Evolutionary conservation across 1,140 invertebrate species (phyloP).

Genomic region (Dolichoris vasculosae): DNA sequence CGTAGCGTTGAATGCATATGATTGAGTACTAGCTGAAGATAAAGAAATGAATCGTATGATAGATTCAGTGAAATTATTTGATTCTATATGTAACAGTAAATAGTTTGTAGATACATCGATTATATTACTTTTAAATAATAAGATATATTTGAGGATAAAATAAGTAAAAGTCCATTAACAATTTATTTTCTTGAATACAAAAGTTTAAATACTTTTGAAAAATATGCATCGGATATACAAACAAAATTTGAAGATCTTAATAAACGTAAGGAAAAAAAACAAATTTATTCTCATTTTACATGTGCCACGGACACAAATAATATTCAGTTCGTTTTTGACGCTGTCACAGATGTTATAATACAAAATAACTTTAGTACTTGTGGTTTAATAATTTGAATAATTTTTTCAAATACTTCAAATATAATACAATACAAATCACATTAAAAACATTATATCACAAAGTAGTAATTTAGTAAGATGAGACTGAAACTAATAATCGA

Average conservation of each 20-base stretch:
- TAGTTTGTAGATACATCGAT: conserved; percentile 99
- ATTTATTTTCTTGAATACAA: conserved; percentile 96
- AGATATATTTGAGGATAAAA: conserved; percentile 96
- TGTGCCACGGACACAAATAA: no score
- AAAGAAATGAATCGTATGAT: conserved; percentile 85
- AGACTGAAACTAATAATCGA: conserved; percentile 29
- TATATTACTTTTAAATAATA: conserved; percentile 97
- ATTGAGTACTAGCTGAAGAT: conserved; percentile 76
- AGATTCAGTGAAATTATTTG: conserved; percentile 96
- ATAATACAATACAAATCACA: no score
- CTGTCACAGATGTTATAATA: conserved; percentile 94
- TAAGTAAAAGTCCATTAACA: conserved; percentile 89
- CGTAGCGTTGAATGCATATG: conserved; percentile 90
- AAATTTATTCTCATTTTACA: conserved; percentile 94
- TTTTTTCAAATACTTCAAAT: conserved; percentile 2
- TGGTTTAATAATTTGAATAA: conserved; percentile 78
- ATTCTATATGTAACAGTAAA: conserved; percentile 98
- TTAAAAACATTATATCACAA: neutral
- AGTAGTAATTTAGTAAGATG: conserved; percentile 10
- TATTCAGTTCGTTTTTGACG: conserved; percentile 94
- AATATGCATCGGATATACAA: conserved; percentile 90
- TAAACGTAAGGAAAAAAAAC: conserved; percentile 89
- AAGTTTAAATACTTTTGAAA: conserved; percentile 90
- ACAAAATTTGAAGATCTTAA: conserved; percentile 93
- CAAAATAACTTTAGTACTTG: conserved; percentile 95